phyloP scores from a whole-genome alignment of 2,888 invertebrate genomes.

The Xanthorhoe spadicearia region DNA sequence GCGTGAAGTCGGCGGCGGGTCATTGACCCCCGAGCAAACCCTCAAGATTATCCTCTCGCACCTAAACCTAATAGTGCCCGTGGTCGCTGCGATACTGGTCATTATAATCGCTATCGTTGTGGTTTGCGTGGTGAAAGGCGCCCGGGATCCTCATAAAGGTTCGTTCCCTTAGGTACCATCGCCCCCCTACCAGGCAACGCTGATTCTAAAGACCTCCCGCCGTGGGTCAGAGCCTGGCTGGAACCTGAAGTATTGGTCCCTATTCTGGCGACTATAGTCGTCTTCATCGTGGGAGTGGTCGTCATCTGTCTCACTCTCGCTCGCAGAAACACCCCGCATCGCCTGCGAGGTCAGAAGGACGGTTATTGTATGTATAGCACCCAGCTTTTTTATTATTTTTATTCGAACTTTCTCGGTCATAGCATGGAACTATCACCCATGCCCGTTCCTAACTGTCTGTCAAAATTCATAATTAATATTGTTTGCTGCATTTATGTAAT shows the following conservation, averaged over 20 bases:
- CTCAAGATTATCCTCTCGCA: slow-evolving; percentile 95
- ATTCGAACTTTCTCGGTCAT: slow-evolving; percentile 33
- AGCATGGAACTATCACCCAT: slow-evolving; percentile 33
- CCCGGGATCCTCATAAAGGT: slow-evolving; percentile 94
- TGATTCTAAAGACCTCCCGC: slow-evolving; percentile 82
- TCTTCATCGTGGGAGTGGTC: slow-evolving; percentile 94
- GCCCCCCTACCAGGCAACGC: slow-evolving; percentile 89
- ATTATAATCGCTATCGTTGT: slow-evolving; percentile 97
- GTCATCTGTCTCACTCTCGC: slow-evolving; percentile 96
- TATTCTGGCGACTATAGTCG: slow-evolving; percentile 94
- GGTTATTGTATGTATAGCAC: slow-evolving; percentile 89
- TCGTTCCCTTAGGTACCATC: slow-evolving; percentile 87
- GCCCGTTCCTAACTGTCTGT: slow-evolving; percentile 36
- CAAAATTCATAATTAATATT: slow-evolving; percentile 56
- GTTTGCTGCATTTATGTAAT: slow-evolving; percentile 52
- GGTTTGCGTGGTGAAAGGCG: slow-evolving; percentile 95
- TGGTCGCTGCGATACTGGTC: slow-evolving; percentile 95
- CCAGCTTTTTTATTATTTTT: slow-evolving; percentile 63
- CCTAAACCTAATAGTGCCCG: slow-evolving; percentile 96
- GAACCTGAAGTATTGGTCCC: slow-evolving; percentile 96
- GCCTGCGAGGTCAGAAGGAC: slow-evolving; percentile 92
- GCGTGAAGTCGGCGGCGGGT: slow-evolving; percentile 89
- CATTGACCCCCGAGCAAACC: slow-evolving; percentile 91
- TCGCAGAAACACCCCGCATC: slow-evolving; percentile 91
- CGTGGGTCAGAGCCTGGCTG: slow-evolving; percentile 94